Conservation (phyloP, 2,888 invertebrate genomes). For the Pilophorus perplexus region DNA sequence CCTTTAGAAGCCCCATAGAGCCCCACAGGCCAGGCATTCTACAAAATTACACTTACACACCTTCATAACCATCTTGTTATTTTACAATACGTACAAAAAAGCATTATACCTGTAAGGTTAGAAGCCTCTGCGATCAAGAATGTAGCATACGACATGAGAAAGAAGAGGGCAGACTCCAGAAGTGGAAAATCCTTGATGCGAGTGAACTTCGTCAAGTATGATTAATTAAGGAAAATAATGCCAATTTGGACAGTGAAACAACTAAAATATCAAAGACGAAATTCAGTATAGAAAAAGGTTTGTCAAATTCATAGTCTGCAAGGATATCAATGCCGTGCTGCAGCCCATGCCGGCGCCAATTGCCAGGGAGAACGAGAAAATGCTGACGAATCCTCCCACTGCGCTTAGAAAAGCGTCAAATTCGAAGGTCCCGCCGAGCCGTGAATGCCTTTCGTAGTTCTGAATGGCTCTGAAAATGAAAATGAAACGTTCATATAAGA, state of each 20-base stretch:
- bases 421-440: conserved; percentile 79
- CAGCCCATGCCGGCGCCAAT: conserved; percentile 93
- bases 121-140: conserved; percentile 95
- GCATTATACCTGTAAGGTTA: conserved; percentile 85
- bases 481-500: background rate
- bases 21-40: too few relatives aligned
- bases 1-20: too few relatives aligned
- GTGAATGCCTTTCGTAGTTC: conserved; percentile 79
- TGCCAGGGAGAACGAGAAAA: conserved; percentile 85
- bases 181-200: conserved; percentile 91
- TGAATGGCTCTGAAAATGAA: conserved; percentile 81
- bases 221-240: conserved; percentile 35
- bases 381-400: conserved; percentile 85
- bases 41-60: too few relatives aligned
- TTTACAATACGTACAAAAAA: too few relatives aligned
- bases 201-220: conserved; percentile 88
- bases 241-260: too few relatives aligned
- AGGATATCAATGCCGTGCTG: conserved; percentile 90
- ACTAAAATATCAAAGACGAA: too few relatives aligned
- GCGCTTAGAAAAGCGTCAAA: conserved; percentile 83
- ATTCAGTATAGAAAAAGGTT: too few relatives aligned
- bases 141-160: conserved; percentile 96
- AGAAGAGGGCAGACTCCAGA: conserved; percentile 92
- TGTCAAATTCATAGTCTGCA: too few relatives aligned
- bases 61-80: too few relatives aligned